A percentile compares a stretch with the other conserved stretches of the same genome.
These are phyloP conservation scores for Nephotettix cincticeps DNA, from an alignment of 1,140 invertebrate genomes.

Conservation along the genomic window DNA sequence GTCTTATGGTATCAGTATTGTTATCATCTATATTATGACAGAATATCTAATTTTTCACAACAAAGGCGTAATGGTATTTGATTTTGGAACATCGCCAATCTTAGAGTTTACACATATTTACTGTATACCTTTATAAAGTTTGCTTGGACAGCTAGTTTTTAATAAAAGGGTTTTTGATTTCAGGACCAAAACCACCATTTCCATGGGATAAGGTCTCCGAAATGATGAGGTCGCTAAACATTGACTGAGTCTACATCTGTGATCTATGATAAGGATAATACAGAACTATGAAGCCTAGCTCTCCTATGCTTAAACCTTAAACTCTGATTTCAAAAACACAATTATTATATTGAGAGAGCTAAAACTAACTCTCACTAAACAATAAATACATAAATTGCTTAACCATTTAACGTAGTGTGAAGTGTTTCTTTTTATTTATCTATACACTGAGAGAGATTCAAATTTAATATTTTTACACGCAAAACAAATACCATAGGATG, in stretches of 20 bases:
- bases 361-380: not conserved
- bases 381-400: not conserved
- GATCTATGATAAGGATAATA: not conserved
- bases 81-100: no score
- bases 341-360: not conserved
- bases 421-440: not conserved
- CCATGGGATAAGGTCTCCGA: conserved; percentile 72
- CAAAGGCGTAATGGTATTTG: no score
- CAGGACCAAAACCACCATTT: conserved; percentile 54
- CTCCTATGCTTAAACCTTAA: not conserved
- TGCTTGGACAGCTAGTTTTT: no score
- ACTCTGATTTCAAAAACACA: not conserved
- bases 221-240: conserved; percentile 51
- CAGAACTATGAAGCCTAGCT: not conserved
- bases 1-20: no score
- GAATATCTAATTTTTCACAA: no score
- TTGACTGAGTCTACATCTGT: not conserved
- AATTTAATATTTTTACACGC: no score
- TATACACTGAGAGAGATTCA: not conserved
- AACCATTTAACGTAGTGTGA: not conserved
- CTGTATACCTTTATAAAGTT: no score
- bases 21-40: no score
- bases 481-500: no score
- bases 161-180: conserved; percentile 24
- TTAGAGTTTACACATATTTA: no score